Base-by-base conservation (phyloP, 2,888 invertebrate genomes). In the Sinopyrophorus schimmeli region DNA sequence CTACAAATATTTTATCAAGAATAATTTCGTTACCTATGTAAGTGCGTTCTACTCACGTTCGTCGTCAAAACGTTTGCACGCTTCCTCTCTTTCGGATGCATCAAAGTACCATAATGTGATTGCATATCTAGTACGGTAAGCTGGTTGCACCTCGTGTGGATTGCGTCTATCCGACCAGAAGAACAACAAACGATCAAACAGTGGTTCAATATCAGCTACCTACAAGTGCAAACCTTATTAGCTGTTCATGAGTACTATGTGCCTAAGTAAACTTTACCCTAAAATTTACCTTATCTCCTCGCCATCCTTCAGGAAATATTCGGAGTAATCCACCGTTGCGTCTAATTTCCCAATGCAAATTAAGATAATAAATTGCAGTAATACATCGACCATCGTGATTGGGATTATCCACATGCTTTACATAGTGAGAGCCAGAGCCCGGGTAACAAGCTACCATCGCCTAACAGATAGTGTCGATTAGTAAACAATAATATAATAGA, bases 401-500 rank as follows among this genome's bases (percentile, higher is more conserved):
- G 3, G 98, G 97, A 77, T 98, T 98, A 76, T 98, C 98, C 26
- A 98, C 93, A 74, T 98, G 98, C 73, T 94, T 92, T 41, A 97
- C 92, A 74, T 98, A 98, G 68, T 92, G 91, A 6, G 93, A 87
- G 43, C 94, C 94, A 39, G 86, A 84, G 17, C 96, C 97, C 0
- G 97, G 98, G 73, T 98, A 98, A 71, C 96, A 96, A 23, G 98
- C 97, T 23, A 98, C 91, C 98, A 98, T 98, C 18, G 96, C 97
- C 96, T 97, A 76, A 11, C 78, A 75, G 59, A 31, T 6, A 18
- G 18, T 18, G 18, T 18, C 6, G 6, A 5, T n/a, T n/a, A n/a
- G n/a, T n/a, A 12, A 28, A 28, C 12, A 15, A 31, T 15, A 31
- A 31, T 10, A 16, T 15, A 5, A 5, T 6, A 28, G 3, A 12